Evolutionary conservation across 2,797 vertebrate genomes (phyloP).

Genomic region (Tokudaia tokunoshimensis): DNA sequence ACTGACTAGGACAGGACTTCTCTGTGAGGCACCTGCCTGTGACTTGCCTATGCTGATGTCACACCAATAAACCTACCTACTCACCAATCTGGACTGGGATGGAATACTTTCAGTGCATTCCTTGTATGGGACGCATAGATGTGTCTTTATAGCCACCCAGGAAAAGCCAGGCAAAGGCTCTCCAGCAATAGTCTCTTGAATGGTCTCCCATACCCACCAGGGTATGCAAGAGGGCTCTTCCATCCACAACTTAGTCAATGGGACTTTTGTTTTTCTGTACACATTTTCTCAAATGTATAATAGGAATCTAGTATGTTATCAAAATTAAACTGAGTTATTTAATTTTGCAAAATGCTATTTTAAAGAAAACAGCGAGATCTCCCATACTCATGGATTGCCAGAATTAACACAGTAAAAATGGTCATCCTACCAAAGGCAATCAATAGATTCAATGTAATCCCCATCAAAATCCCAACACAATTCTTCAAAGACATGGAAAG

Average conservation of each 20-base stretch:
- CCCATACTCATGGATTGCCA: too few relatives aligned
- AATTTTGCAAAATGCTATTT: slow-evolving; percentile 2
- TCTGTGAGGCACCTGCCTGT: neutral
- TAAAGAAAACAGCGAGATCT: too few relatives aligned
- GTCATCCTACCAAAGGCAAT: too few relatives aligned
- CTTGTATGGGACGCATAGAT: neutral
- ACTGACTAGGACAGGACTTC: neutral
- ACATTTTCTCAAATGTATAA: neutral
- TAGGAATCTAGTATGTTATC: neutral
- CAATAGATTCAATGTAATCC: too few relatives aligned
- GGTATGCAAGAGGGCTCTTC: neutral
- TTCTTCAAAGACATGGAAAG: too few relatives aligned
- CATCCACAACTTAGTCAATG: neutral
- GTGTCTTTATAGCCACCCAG: neutral
- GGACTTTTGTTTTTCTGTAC: neutral
- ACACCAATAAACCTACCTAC: neutral
- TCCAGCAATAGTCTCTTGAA: neutral
- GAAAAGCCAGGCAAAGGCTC: neutral
- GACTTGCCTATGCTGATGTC: too few relatives aligned
- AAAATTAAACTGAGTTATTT: slow-evolving; percentile 43
- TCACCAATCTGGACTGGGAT: neutral
- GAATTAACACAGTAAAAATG: too few relatives aligned
- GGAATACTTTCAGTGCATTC: neutral
- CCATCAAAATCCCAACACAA: too few relatives aligned
- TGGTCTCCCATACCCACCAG: neutral